These are phyloP conservation scores for Myoxocephalus aenaeus DNA, from an alignment of 2,797 vertebrate genomes.

Conservation along the genomic window DNA sequence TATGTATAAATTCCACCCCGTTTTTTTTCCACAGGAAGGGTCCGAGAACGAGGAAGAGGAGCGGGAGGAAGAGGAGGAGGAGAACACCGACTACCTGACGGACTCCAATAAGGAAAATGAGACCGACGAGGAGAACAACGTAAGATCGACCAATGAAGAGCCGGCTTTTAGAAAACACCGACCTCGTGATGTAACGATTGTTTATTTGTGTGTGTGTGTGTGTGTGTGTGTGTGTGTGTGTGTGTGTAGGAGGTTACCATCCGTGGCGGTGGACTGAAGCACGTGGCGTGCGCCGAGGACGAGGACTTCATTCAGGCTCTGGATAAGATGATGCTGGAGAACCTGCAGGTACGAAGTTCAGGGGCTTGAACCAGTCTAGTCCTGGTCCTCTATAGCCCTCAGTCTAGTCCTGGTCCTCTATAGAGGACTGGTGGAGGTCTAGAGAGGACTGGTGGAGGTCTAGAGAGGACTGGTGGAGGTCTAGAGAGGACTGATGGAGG, in stretches of 20 bases:
- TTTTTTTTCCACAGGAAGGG: conserved; percentile 86
- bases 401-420: no score
- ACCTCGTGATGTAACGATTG: no score
- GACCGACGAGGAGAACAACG: conserved; percentile 97
- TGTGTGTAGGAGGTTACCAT: conserved; percentile 93
- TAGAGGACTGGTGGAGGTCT: no score
- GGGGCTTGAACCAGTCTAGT: no score
- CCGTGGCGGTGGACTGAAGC: conserved; percentile 95
- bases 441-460: no score
- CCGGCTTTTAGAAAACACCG: no score
- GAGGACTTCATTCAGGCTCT: conserved; percentile 99
- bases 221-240: no score
- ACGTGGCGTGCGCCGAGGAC: conserved; percentile 96
- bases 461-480: no score
- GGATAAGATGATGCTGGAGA: conserved; percentile 99
- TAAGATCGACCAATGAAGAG: conserved; percentile 65
- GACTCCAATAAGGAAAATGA: conserved; percentile 99
- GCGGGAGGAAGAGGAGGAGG: conserved; percentile 95
- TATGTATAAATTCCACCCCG: no score
- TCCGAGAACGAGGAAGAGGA: conserved; percentile 98
- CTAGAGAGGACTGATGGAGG: no score
- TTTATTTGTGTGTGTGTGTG: neutral
- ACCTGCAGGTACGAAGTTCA: conserved; percentile 89
- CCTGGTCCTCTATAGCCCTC: neutral
- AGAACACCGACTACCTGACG: conserved; percentile 97